These are phyloP conservation scores for Stramonita haemastoma DNA, from an alignment of 2,888 invertebrate species.

Conservation along the genomic window DNA sequence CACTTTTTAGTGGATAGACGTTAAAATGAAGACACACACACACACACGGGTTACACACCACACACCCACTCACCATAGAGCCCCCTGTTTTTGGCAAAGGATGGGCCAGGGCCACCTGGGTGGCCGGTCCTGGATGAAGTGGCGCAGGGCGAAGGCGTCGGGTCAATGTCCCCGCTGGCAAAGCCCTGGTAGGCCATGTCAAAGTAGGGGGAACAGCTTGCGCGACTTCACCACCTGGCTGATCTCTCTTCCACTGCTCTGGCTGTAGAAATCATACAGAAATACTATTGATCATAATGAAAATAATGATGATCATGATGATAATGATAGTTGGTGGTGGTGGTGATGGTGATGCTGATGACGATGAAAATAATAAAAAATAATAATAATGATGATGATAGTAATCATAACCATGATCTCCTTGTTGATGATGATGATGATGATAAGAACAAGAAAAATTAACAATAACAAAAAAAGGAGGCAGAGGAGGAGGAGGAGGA, in stretches of 20 bases:
- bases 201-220: slow-evolving; percentile 92
- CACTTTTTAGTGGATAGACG: no score
- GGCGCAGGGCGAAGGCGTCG: slow-evolving; percentile 92
- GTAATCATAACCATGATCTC: no score
- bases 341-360: neutral
- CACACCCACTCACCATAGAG: slow-evolving; percentile 81
- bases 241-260: slow-evolving; percentile 93
- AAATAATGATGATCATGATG: no score
- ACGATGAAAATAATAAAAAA: neutral
- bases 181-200: slow-evolving; percentile 97
- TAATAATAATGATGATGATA: no score
- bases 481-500: neutral
- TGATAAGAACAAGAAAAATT: neutral
- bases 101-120: slow-evolving; percentile 91
- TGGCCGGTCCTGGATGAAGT: slow-evolving; percentile 93
- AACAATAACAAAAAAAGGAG: neutral
- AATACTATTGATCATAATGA: no score
- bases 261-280: slow-evolving; percentile 73
- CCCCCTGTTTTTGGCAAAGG: slow-evolving; percentile 99
- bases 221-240: slow-evolving; percentile 85
- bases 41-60: no score
- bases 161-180: slow-evolving; percentile 85
- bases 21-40: no score
- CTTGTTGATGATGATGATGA: neutral
- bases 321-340: no score